A percentile compares a stretch with the other conserved stretches of the same genome.
phyloP scores from a whole-genome alignment of 1,140 invertebrate species.

The Muscidifurax raptorellus region DNA sequence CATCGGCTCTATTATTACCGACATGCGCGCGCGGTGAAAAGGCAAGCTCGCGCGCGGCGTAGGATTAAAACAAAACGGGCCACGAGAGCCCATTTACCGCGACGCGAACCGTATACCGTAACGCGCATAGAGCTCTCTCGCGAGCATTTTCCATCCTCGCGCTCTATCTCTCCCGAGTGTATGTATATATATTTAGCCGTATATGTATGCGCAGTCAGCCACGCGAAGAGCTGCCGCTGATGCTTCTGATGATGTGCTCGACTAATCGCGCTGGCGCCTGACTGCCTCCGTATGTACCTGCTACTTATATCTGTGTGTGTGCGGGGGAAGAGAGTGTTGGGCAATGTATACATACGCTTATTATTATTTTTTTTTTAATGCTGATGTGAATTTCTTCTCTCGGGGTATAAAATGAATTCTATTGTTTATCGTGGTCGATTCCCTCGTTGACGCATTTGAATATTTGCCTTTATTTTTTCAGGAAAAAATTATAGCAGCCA shows the following conservation, averaged over 20 bases:
- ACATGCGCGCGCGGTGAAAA: conserved; percentile 19
- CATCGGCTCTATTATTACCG: conserved; percentile 37
- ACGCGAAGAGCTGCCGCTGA: neutral
- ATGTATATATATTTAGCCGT: neutral
- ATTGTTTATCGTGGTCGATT: too few species aligned
- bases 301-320: neutral
- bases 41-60: neutral
- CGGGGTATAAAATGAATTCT: too few species aligned
- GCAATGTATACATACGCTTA: too few species aligned
- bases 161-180: conserved; percentile 1
- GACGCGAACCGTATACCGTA: conserved; percentile 21
- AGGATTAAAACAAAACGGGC: conserved; percentile 36
- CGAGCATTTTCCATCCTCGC: neutral
- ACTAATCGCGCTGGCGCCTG: neutral
- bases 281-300: neutral
- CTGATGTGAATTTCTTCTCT: neutral
- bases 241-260: neutral
- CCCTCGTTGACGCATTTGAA: too few species aligned
- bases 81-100: conserved; percentile 5
- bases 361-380: neutral
- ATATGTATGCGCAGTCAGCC: neutral
- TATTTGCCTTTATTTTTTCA: too few species aligned
- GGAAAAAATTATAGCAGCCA: too few species aligned
- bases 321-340: neutral
- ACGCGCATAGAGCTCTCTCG: neutral